These are phyloP conservation scores for Brachyistius frenatus DNA, from an alignment of 2,113 vertebrate species.

Conservation along the genomic window DNA sequence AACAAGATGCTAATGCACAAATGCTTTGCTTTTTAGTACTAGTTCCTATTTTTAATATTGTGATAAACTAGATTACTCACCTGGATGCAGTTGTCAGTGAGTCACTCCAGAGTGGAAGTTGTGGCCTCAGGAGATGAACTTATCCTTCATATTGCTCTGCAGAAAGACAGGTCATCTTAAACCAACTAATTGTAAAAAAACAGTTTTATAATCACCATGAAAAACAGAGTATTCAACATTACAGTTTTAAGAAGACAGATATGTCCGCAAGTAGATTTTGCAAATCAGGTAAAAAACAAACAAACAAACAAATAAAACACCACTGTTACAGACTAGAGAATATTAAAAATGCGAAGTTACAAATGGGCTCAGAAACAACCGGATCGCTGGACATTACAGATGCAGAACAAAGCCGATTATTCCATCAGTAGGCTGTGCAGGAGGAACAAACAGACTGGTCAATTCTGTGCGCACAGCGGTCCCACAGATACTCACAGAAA, in stretches of 20 bases:
- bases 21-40: neutral
- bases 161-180: constrained; percentile 33
- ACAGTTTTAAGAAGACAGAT: constrained; percentile 17
- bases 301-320: neutral
- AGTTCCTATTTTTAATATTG: constrained; percentile 23
- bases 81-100: constrained; percentile 68
- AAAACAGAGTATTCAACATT: constrained; percentile 31
- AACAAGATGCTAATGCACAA: neutral
- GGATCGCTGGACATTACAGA: constrained; percentile 30
- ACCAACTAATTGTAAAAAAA: constrained; percentile 21
- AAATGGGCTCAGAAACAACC: constrained; percentile 17
- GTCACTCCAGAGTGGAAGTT: constrained; percentile 66
- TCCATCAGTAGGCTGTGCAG: constrained; percentile 25
- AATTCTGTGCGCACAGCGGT: constrained; percentile 65
- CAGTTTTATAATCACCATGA: constrained; percentile 14
- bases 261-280: neutral
- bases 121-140: constrained; percentile 66
- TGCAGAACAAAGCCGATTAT: constrained; percentile 30
- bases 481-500: constrained; percentile 68
- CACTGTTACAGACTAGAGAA: constrained; percentile 24
- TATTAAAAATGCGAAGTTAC: constrained; percentile 23
- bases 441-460: constrained; percentile 36
- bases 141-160: constrained; percentile 64
- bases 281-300: constrained; percentile 5
- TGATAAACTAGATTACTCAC: constrained; percentile 63